Evolutionary conservation across 2,797 vertebrate species (phyloP), one percentile per base, ranked within the genome.

Genomic region (Pangasius larnaudii): DNA sequence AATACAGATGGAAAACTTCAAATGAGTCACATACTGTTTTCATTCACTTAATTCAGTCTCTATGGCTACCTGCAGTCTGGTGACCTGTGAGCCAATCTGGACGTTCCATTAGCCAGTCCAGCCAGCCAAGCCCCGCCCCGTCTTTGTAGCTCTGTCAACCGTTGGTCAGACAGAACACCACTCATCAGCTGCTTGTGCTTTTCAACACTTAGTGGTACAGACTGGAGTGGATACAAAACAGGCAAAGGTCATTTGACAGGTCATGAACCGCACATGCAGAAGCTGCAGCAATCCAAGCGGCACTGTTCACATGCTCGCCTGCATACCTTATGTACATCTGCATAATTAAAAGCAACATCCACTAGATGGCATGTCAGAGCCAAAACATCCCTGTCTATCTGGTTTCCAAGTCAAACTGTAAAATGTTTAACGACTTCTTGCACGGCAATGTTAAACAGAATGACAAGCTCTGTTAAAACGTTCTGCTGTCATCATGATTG

Each of bases 41-140:
- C 30, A 7, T 72, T 81, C 24, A 84, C 46, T 80, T 80, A 42
- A 59, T 36, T 53, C 22, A 14, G 16, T 75, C 56, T 86, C 88
- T 53, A 42, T 61, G 30, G 19, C 61, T 94, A 98, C 97, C 96
- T 97, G 96, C 96, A 96, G 93, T 97, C 96, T 33, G 95, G 96
- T 8, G 96, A 96, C 78, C 94, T 94, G 75, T 96, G 95, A 6
- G 94, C 94, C 88, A 96, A 86, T 86, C 95, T 95, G 10, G 96
- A 88, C 0, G 94, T 53, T 22, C 94, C 93, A 71, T 94, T 96
- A 88, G 94, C 93, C 89, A 97, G 92, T 36, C 95, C 96, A n/a
- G 97, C 97, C 3, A 98, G 94, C 95, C 97, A 96, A 58, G 97
- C 96, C 11, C 97, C 98, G 0, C 98, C 98, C 11, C 95, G 96